These are phyloP conservation scores for Leucoraja ocellata DNA, from an alignment of 2,797 vertebrate genomes.

Conservation along the genomic window DNA sequence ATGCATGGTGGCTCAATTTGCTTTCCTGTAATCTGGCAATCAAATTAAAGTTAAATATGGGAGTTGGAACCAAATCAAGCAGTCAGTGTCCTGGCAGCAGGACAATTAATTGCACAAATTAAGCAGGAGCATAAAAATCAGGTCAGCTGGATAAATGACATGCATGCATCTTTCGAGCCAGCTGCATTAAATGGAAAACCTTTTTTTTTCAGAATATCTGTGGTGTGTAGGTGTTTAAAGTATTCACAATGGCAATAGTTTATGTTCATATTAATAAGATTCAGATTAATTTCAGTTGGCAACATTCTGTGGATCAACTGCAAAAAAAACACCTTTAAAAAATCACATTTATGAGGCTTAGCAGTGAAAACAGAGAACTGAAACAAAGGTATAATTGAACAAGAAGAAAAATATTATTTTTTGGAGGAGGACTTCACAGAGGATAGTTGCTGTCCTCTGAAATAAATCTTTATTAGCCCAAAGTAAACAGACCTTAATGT, in stretches of 20 bases:
- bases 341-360: background rate
- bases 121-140: background rate
- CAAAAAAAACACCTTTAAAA: background rate
- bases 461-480: background rate
- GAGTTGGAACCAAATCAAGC: background rate
- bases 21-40: background rate
- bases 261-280: background rate
- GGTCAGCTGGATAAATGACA: background rate
- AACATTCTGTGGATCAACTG: background rate
- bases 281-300: background rate
- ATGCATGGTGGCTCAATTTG: background rate
- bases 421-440: background rate
- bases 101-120: background rate
- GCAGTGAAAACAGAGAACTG: background rate
- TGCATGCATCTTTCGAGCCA: background rate
- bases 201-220: background rate
- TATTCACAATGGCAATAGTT: background rate
- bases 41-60: slow-evolving; percentile 2
- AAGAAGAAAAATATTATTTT: background rate
- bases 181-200: background rate
- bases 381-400: background rate
- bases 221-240: background rate
- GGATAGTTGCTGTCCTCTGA: background rate
- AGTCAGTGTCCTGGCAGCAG: background rate
- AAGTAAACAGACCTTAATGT: background rate